Conservation (phyloP, 2,888 invertebrate genomes). For the Tiliacea aurago region DNA sequence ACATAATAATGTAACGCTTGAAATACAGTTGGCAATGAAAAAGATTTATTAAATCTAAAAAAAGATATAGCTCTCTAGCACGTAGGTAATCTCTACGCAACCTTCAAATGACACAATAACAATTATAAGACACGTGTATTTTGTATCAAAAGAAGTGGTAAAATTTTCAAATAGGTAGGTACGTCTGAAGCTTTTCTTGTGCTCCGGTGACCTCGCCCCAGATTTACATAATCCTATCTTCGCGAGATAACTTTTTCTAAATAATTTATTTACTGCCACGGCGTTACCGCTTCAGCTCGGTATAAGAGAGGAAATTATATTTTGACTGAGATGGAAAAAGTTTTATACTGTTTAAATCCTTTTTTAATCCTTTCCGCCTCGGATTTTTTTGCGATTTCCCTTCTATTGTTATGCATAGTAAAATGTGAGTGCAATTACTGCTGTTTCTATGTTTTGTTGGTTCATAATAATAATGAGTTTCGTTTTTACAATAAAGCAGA, state of each 20-base stretch:
- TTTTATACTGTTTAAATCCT: constrained; percentile 66
- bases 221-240: constrained; percentile 78
- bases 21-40: not conserved
- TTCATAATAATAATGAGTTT: not conserved
- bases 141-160: constrained; percentile 9
- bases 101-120: constrained; percentile 8
- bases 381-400: constrained; percentile 32
- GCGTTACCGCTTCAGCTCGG: constrained; percentile 53
- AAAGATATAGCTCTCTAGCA: not conserved
- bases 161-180: constrained; percentile 20
- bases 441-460: not conserved
- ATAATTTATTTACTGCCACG: constrained; percentile 78
- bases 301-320: constrained; percentile 72
- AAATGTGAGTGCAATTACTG: constrained; percentile 6
- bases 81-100: not conserved
- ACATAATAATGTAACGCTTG: not conserved
- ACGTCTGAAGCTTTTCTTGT: constrained; percentile 39
- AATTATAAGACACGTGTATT: constrained; percentile 15
- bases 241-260: constrained; percentile 71
- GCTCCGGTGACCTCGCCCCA: constrained; percentile 63
- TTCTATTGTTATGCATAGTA: constrained; percentile 22
- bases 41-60: not conserved
- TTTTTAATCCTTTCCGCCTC: constrained; percentile 55
- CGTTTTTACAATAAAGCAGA: too few relatives aligned
- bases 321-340: constrained; percentile 75